Evolutionary conservation across 2,113 vertebrate genomes (phyloP).

Genomic region (Xiphorhynchus elegans): DNA sequence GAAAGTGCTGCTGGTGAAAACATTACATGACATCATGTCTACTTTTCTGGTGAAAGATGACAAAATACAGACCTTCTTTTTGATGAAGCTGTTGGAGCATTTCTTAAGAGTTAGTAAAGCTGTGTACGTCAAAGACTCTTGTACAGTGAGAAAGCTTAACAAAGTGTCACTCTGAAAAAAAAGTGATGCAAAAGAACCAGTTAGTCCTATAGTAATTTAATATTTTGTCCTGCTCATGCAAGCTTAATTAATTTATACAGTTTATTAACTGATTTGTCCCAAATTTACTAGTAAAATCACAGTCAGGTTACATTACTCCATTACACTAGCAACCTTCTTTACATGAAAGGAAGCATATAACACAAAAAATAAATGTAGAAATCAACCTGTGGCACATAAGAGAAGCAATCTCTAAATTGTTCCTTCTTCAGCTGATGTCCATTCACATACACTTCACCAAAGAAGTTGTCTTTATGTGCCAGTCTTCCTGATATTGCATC

Average conservation of each 20-base stretch:
- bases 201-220: background rate
- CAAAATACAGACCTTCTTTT: constrained; percentile 81
- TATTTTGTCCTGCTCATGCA: background rate
- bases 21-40: background rate
- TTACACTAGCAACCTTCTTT: background rate
- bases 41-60: background rate
- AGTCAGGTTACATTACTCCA: background rate
- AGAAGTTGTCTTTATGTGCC: constrained; percentile 70
- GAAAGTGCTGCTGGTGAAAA: background rate
- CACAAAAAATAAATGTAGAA: background rate
- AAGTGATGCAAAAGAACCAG: background rate
- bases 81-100: constrained; percentile 72
- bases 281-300: background rate
- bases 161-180: constrained; percentile 84
- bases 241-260: background rate
- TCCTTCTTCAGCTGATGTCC: constrained; percentile 82
- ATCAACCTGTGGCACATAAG: constrained; percentile 91
- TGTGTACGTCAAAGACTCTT: constrained; percentile 89
- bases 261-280: background rate
- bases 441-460: constrained; percentile 87
- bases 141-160: constrained; percentile 88
- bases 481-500: constrained; percentile 91
- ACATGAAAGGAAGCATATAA: background rate
- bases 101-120: constrained; percentile 84
- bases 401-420: constrained; percentile 93